These are phyloP conservation scores for Hesperia comma DNA, from an alignment of 2,888 invertebrate species.

Conservation along the genomic window DNA sequence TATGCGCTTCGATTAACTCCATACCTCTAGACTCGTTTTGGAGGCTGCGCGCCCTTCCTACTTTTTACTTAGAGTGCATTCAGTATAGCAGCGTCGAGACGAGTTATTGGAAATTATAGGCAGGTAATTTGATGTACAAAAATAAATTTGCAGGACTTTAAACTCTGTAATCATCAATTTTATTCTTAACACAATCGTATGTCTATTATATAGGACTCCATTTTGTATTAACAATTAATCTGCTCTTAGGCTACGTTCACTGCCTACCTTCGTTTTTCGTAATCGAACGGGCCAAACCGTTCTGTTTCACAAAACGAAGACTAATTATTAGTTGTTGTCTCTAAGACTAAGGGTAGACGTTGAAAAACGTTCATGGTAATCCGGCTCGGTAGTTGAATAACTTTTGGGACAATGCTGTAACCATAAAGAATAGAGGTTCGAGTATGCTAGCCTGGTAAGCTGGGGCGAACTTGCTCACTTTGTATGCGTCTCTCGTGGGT, in stretches of 20 bases:
- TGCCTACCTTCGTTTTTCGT: background rate
- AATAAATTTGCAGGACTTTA: conserved; percentile 45
- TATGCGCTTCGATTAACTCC: conserved; percentile 50
- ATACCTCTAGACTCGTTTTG: conserved; percentile 47
- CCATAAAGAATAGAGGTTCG: conserved; percentile 46
- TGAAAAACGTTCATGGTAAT: conserved; percentile 12
- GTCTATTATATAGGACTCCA: too few species aligned
- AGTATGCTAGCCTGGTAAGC: conserved; percentile 36
- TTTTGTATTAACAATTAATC: too few species aligned
- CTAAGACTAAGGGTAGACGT: conserved; percentile 7
- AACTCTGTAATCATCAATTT: conserved; percentile 10
- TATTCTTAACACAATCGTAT: conserved; percentile 2
- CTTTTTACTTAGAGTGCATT: conserved; percentile 44
- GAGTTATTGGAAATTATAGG: conserved; percentile 54
- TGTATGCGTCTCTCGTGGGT: conserved; percentile 65
- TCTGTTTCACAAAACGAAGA: background rate
- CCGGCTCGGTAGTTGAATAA: conserved; percentile 2
- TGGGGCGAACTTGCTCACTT: conserved; percentile 60
- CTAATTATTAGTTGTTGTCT: conserved; percentile 11
- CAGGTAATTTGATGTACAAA: conserved; percentile 58
- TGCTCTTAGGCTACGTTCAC: too few species aligned
- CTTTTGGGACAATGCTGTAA: conserved; percentile 14
- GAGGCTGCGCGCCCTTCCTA: conserved; percentile 52
- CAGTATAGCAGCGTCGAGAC: conserved; percentile 36
- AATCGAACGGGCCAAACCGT: background rate